Conservation (phyloP, 1,140 invertebrate genomes). For the Hylaeus volcanicus region DNA sequence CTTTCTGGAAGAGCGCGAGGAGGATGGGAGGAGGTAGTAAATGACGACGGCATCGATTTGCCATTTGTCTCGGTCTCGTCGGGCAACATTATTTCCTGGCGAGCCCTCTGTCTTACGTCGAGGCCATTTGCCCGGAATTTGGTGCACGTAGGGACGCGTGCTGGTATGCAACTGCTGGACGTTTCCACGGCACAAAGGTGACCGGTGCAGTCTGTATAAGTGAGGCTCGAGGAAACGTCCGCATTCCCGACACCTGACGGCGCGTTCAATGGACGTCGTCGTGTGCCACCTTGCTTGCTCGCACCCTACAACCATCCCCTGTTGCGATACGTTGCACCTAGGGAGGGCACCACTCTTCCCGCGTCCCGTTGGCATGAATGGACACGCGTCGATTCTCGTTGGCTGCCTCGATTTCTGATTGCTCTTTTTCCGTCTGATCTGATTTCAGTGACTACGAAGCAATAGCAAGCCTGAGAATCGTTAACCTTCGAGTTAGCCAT, state of each 20-base stretch:
- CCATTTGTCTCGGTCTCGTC: constrained; percentile 74
- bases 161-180: constrained; percentile 32
- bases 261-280: constrained; percentile 13
- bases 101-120: constrained; percentile 49
- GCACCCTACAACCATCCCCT: not conserved
- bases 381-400: constrained; percentile 7
- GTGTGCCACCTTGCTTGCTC: constrained; percentile 1
- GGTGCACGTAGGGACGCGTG: constrained; percentile 34
- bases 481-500: too few relatives aligned
- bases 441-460: too few relatives aligned
- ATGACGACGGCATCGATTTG: constrained; percentile 74
- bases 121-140: constrained; percentile 52
- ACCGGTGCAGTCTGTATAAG: constrained; percentile 4
- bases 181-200: constrained; percentile 38
- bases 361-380: constrained; percentile 11
- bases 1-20: constrained; percentile 19
- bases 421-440: not conserved
- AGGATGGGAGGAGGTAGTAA: constrained; percentile 37
- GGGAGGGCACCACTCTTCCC: not conserved
- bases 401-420: not conserved
- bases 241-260: constrained; percentile 54
- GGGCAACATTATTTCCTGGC: constrained; percentile 65
- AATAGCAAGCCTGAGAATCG: too few relatives aligned
- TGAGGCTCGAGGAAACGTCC: constrained; percentile 31
- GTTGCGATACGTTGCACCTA: constrained; percentile 11